Evolutionary conservation across 1,140 invertebrate species (phyloP).

Genomic region (Eueides isabella): DNA sequence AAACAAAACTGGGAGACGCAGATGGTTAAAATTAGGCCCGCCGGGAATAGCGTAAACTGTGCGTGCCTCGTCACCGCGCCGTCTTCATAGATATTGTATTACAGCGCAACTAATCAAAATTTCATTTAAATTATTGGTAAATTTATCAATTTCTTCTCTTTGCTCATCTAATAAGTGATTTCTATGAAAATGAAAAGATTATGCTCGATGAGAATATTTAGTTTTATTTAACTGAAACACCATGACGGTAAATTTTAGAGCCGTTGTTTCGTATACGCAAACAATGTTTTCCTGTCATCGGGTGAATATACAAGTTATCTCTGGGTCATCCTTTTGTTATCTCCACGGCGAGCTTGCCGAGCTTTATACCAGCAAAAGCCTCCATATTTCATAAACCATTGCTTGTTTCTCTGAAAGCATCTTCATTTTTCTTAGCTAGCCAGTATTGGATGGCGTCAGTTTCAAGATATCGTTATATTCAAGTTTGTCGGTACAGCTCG

Average conservation of each 20-base stretch:
- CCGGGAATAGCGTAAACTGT: conserved; percentile 78
- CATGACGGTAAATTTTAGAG: conserved; percentile 66
- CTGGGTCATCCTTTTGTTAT: conserved; percentile 76
- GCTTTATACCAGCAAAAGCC: conserved; percentile 42
- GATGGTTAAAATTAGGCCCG: conserved; percentile 80
- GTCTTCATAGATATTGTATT: conserved; percentile 73
- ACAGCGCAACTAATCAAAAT: conserved; percentile 55
- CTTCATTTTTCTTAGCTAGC: conserved; percentile 44
- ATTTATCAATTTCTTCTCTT: background rate
- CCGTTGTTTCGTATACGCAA: conserved; percentile 66
- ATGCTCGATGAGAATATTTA: conserved; percentile 6
- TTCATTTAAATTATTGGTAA: background rate
- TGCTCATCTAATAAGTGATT: background rate
- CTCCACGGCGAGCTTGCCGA: conserved; percentile 59
- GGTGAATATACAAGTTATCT: conserved; percentile 73
- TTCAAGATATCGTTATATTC: conserved; percentile 59
- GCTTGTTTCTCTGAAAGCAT: conserved; percentile 50
- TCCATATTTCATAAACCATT: conserved; percentile 59
- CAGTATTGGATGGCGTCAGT: conserved; percentile 55
- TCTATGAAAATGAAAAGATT: background rate
- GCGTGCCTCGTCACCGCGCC: conserved; percentile 65
- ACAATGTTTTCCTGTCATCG: conserved; percentile 78
- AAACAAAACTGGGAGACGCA: conserved; percentile 79
- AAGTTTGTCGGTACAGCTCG: conserved; percentile 65
- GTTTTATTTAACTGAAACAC: conserved; percentile 37